A percentile compares a stretch with the other conserved stretches of the same genome.
These are phyloP conservation scores for Papilio dardanus DNA, from an alignment of 1,140 invertebrate species.

Conservation along the genomic window DNA sequence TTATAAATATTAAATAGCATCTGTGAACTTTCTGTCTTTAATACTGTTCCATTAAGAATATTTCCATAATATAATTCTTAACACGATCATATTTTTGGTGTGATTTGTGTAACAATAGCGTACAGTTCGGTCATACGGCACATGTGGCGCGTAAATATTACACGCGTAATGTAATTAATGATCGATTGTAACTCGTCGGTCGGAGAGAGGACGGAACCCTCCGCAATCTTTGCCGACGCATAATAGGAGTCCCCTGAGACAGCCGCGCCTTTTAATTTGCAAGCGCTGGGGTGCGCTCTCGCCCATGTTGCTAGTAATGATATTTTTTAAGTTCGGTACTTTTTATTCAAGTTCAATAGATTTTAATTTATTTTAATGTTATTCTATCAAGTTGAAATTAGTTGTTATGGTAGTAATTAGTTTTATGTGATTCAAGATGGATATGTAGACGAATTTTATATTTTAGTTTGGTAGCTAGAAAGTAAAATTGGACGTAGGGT, in stretches of 20 bases:
- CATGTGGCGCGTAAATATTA: constrained; percentile 77
- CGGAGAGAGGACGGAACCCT: constrained; percentile 61
- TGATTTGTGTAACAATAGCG: constrained; percentile 20
- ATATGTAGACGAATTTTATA: not conserved
- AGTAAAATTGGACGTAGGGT: too few species aligned
- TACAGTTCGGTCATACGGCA: constrained; percentile 37
- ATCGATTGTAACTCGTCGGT: constrained; percentile 74
- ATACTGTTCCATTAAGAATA: not conserved
- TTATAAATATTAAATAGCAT: not conserved
- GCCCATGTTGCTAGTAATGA: not conserved
- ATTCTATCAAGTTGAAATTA: not conserved
- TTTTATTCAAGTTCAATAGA: constrained; percentile 3
- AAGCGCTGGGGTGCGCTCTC: constrained; percentile 64
- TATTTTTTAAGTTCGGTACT: constrained; percentile 20
- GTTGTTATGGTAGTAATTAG: not conserved
- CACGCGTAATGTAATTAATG: constrained; percentile 78
- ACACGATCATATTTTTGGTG: not conserved
- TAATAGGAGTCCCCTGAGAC: constrained; percentile 66
- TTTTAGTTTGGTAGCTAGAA: not conserved
- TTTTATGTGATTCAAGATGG: not conserved
- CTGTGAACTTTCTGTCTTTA: not conserved
- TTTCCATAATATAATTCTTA: constrained; percentile 2
- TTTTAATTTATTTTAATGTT: constrained; percentile 9
- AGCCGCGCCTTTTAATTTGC: constrained; percentile 78
- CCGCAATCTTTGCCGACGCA: constrained; percentile 71